Evolutionary conservation across 2,113 vertebrate species (phyloP).

Genomic region (Tinamus guttatus): DNA sequence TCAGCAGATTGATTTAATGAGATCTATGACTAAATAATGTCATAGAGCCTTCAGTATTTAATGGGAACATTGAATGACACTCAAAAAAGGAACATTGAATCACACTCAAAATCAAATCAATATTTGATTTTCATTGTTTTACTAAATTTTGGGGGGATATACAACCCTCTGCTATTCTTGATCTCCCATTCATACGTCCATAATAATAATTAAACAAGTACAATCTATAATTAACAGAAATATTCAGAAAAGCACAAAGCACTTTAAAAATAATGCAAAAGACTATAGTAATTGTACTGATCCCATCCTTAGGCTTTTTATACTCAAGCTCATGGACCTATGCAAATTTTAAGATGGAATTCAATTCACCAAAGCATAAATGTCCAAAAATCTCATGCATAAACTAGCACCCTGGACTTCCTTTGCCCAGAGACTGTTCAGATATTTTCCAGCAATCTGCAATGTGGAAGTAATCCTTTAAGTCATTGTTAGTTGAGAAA

Average conservation of each 20-base stretch:
- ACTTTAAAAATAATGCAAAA: background rate
- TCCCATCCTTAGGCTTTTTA: background rate
- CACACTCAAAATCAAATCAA: background rate
- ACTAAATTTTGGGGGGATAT: background rate
- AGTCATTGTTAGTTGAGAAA: fast-evolving
- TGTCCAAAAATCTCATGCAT: fast-evolving
- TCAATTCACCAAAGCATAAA: background rate
- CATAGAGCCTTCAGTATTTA: background rate
- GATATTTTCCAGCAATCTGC: background rate
- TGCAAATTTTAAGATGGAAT: background rate
- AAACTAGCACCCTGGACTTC: background rate
- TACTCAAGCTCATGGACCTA: background rate
- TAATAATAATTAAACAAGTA: background rate
- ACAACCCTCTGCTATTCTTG: background rate
- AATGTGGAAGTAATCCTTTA: background rate
- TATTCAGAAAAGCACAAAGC: background rate
- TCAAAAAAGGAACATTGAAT: background rate
- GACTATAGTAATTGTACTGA: background rate
- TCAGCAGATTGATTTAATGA: conserved; percentile 6
- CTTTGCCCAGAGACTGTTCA: background rate
- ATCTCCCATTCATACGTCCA: background rate
- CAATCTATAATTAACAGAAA: background rate
- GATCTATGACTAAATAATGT: conserved; percentile 21
- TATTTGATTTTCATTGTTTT: background rate
- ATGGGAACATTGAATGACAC: background rate